Percentiles rank a stretch among this genome's conserved stretches.
phyloP scores from a whole-genome alignment of 2,888 invertebrate species.

The Drepanosiphum platanoidis region DNA sequence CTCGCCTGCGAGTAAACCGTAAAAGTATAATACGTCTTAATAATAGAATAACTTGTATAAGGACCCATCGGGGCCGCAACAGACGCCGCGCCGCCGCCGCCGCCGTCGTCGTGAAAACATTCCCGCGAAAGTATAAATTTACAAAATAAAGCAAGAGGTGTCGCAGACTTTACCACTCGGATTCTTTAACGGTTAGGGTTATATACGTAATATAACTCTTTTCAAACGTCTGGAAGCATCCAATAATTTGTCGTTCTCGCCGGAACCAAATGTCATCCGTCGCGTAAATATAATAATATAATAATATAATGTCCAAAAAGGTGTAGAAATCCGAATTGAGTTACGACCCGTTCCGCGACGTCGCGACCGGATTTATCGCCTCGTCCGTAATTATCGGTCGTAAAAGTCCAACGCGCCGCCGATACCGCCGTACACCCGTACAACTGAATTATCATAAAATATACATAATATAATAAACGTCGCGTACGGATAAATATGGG shows the following conservation, averaged over 20 bases:
- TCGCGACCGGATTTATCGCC: slow-evolving; percentile 41
- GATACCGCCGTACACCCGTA: slow-evolving; percentile 26
- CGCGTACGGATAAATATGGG: slow-evolving; percentile 22
- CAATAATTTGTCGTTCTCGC: neutral
- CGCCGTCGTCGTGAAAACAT: neutral
- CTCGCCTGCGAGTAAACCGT: neutral
- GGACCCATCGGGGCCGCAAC: too few species aligned
- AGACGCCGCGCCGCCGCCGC: neutral
- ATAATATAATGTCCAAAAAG: slow-evolving; percentile 5
- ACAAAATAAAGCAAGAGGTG: neutral
- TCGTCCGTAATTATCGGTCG: slow-evolving; percentile 52
- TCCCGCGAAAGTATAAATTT: neutral
- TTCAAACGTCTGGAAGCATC: slow-evolving; percentile 33
- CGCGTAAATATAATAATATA: neutral
- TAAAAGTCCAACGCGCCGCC: slow-evolving; percentile 44
- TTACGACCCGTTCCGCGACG: slow-evolving; percentile 15
- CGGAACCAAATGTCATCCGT: slow-evolving; percentile 25
- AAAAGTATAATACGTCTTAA: neutral
- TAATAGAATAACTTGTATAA: too few species aligned
- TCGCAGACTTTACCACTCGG: neutral
- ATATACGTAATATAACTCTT: neutral
- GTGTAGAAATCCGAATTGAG: slow-evolving; percentile 56
- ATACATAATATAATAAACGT: slow-evolving; percentile 31
- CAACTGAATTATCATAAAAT: slow-evolving; percentile 55
- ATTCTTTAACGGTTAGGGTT: neutral